Conservation (phyloP, 2,797 vertebrate genomes). For the Gambusia yucatana region DNA sequence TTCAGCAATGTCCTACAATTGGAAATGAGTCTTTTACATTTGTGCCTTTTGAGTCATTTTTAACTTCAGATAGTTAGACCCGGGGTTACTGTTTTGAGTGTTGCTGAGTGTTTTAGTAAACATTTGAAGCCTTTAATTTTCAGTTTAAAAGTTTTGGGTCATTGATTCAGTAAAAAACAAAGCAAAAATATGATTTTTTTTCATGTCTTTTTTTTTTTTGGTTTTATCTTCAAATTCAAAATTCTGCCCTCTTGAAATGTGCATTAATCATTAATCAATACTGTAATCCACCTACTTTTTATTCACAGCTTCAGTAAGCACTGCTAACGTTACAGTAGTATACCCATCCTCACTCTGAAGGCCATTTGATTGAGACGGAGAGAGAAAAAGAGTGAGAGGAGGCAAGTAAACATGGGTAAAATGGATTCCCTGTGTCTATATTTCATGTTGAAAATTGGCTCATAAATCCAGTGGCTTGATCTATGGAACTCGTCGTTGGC, state of each 20-base stretch:
- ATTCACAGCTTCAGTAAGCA: constrained; percentile 40
- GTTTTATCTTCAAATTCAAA: neutral
- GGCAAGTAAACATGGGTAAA: constrained; percentile 87
- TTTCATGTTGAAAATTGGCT: constrained; percentile 99
- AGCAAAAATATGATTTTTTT: no score
- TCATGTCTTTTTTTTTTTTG: no score
- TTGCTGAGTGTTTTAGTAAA: neutral
- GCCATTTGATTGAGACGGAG: constrained; percentile 65
- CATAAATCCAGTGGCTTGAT: constrained; percentile 95
- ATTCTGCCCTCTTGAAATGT: neutral
- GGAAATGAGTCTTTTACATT: neutral
- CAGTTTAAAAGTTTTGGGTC: neutral
- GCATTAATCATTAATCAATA: constrained; percentile 14
- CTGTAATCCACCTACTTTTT: constrained; percentile 32
- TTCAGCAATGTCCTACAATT: neutral
- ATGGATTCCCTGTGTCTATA: constrained; percentile 96
- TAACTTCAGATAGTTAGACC: neutral
- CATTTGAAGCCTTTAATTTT: neutral
- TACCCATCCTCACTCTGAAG: constrained; percentile 38
- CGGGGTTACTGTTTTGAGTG: neutral
- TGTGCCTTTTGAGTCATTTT: neutral
- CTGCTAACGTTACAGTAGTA: constrained; percentile 36
- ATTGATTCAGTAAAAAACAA: neutral
- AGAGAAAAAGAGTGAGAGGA: constrained; percentile 55
- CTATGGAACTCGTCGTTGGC: constrained; percentile 96